Evolutionary conservation across 2,797 vertebrate species (phyloP).

Genomic region (Sebastes cheni): DNA sequence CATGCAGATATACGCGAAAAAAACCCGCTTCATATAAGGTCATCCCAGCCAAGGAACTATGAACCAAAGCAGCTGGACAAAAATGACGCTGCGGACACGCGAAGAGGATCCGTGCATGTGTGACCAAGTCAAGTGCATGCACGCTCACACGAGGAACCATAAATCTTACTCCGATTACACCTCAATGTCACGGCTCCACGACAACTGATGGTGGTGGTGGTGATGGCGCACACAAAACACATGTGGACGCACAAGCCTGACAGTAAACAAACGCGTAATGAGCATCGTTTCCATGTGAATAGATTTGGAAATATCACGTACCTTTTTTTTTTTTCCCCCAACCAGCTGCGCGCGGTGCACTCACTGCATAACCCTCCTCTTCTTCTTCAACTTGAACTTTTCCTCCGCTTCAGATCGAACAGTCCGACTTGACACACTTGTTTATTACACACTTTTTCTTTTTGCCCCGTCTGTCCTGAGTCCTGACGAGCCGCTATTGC

Average conservation of each 20-base stretch:
- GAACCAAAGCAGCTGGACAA: slow-evolving; percentile 2
- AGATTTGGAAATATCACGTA: slow-evolving; percentile 54
- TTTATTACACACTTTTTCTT: slow-evolving; percentile 67
- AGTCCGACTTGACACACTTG: slow-evolving; percentile 65
- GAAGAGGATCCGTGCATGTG: background rate
- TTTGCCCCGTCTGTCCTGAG: slow-evolving; percentile 29
- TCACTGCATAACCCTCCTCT: slow-evolving; percentile 66
- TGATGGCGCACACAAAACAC: slow-evolving; percentile 34
- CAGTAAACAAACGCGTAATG: no score
- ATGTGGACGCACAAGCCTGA: slow-evolving; percentile 19
- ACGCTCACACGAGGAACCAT: slow-evolving; percentile 2
- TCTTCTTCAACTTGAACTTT: slow-evolving; percentile 73
- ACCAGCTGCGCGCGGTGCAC: slow-evolving; percentile 20
- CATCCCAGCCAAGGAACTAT: slow-evolving; percentile 15
- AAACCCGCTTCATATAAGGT: slow-evolving; percentile 33
- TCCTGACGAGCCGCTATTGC: slow-evolving; percentile 31
- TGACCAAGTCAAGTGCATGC: slow-evolving; percentile 12
- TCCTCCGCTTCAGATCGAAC: slow-evolving; percentile 47
- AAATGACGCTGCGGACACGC: slow-evolving; percentile 15
- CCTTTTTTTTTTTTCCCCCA: slow-evolving; percentile 49
- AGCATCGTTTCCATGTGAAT: slow-evolving; percentile 18
- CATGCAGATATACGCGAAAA: slow-evolving; percentile 5
- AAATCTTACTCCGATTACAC: slow-evolving; percentile 32
- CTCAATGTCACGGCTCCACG: slow-evolving; percentile 72
- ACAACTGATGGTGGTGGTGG: background rate